Conservation (phyloP, 1,140 invertebrate species). For the Leptoteleia sp. region DNA sequence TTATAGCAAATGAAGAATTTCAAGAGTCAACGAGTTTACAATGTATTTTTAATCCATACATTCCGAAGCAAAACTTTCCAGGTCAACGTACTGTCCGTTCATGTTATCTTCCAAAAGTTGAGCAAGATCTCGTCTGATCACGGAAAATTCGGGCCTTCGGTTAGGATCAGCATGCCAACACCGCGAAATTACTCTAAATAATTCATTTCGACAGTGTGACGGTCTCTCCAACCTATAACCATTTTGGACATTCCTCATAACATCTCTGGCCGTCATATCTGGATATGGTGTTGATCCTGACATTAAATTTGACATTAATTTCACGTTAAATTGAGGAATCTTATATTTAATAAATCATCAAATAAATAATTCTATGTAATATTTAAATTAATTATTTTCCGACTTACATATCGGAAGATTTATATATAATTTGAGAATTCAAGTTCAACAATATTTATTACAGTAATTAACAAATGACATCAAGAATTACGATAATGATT, state of each 20-base stretch:
- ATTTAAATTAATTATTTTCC: no score
- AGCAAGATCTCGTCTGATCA: conserved; percentile 86
- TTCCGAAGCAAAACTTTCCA: conserved; percentile 89
- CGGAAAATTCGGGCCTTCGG: conserved; percentile 87
- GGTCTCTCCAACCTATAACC: conserved; percentile 89
- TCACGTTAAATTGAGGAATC: not conserved
- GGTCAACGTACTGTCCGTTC: conserved; percentile 88
- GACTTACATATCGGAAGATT: no score
- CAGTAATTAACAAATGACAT: no score
- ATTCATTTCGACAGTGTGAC: conserved; percentile 87
- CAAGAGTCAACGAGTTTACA: conserved; percentile 47
- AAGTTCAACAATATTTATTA: no score
- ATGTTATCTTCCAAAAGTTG: conserved; percentile 86
- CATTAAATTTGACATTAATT: not conserved
- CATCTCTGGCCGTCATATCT: conserved; percentile 89
- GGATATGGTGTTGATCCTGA: conserved; percentile 91
- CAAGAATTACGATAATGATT: no score
- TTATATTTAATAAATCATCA: no score
- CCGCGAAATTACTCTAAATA: conserved; percentile 87
- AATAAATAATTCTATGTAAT: no score
- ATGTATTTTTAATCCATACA: conserved; percentile 81
- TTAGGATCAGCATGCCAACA: conserved; percentile 89
- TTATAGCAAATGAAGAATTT: conserved; percentile 54
- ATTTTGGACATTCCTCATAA: conserved; percentile 87
- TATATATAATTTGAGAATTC: no score